Conservation (phyloP, 1,140 invertebrate species). For the Drosophila quadrilineata region DNA sequence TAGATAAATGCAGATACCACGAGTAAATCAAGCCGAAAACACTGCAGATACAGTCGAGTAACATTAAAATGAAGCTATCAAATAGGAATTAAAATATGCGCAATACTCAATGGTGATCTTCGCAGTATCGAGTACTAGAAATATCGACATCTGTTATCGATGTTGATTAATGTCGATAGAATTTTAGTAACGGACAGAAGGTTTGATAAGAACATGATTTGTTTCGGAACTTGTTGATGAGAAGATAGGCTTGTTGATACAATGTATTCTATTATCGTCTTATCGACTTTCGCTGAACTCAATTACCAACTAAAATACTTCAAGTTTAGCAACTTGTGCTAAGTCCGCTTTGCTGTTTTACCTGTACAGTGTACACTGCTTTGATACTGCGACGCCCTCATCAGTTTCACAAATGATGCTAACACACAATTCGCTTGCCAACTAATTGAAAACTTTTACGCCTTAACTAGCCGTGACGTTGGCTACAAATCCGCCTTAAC, state of each 20-base stretch:
- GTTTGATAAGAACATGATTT: too few relatives aligned
- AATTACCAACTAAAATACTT: conserved; percentile 18
- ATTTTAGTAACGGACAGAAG: too few relatives aligned
- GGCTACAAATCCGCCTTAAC: conserved; percentile 11
- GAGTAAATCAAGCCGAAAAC: background rate
- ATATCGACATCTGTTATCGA: too few relatives aligned
- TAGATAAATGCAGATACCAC: background rate
- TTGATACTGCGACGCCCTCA: conserved; percentile 1
- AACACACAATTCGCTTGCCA: conserved; percentile 3
- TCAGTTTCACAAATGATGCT: conserved; percentile 16
- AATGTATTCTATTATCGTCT: background rate
- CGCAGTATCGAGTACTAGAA: too few relatives aligned
- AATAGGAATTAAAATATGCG: too few relatives aligned
- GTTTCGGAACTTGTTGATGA: too few relatives aligned
- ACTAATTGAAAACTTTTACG: conserved; percentile 43
- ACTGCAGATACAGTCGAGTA: too few relatives aligned
- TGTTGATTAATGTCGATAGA: too few relatives aligned
- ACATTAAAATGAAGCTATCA: too few relatives aligned
- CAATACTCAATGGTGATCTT: too few relatives aligned
- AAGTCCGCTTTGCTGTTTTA: conserved; percentile 1
- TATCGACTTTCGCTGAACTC: background rate
- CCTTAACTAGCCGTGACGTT: conserved; percentile 23
- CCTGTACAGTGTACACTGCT: too few relatives aligned
- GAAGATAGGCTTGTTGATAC: background rate
- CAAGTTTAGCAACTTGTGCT: conserved; percentile 1